Evolutionary conservation across 1,140 invertebrate species (phyloP).

Genomic region (Drosophila bocki): DNA sequence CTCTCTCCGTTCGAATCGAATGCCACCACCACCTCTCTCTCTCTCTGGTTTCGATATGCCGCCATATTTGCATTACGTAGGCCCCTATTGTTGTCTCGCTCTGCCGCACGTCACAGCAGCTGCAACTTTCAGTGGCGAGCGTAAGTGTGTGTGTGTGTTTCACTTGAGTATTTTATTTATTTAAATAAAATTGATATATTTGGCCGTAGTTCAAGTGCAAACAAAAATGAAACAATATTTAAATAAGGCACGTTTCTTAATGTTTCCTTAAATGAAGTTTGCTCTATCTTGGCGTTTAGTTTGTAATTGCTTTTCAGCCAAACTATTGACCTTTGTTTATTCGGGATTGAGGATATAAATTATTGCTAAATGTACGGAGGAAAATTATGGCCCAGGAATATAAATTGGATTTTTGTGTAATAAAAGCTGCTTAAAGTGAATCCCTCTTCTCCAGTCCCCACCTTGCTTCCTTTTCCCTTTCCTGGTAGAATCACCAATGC

Average conservation of each 20-base stretch:
- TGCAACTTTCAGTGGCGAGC: constrained; percentile 37
- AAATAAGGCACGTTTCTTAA: background rate
- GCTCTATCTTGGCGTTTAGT: background rate
- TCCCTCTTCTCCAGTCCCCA: constrained; percentile 1
- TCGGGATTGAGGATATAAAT: constrained; percentile 2
- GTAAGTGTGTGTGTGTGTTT: constrained; percentile 41
- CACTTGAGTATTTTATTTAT: constrained; percentile 76
- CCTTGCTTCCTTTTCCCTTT: constrained; percentile 10
- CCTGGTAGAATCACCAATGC: constrained; percentile 38
- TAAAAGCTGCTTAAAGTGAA: background rate
- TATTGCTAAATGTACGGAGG: background rate
- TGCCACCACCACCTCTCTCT: constrained; percentile 32
- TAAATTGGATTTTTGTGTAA: background rate
- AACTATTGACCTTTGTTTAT: constrained; percentile 41
- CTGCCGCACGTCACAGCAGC: constrained; percentile 43
- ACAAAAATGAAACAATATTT: constrained; percentile 10
- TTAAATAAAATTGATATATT: constrained; percentile 68
- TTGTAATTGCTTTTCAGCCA: background rate
- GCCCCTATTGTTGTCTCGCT: constrained; percentile 65
- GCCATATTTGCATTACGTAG: constrained; percentile 81
- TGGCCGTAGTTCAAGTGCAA: constrained; percentile 69
- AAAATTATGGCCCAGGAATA: background rate
- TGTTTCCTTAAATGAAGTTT: background rate
- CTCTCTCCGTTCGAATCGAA: constrained; percentile 52
- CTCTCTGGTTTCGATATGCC: constrained; percentile 67